These are phyloP conservation scores for Lateolabrax maculatus DNA, from an alignment of 2,797 vertebrate genomes.

Conservation along the genomic window DNA sequence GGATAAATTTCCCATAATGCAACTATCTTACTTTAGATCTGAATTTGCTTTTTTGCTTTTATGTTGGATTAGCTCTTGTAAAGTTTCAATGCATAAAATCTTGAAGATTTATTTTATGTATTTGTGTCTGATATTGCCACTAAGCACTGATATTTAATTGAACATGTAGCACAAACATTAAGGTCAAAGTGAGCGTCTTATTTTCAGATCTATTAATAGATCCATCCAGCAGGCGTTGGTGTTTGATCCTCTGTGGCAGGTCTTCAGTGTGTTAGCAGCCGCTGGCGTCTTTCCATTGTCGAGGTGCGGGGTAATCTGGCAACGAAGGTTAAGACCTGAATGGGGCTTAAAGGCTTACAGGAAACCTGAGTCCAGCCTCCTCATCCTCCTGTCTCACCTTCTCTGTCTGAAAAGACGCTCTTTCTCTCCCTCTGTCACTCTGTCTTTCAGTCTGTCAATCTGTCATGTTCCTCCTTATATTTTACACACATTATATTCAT, in stretches of 20 bases:
- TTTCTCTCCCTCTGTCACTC: not conserved
- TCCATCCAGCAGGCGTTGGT: not conserved
- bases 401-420: slow-evolving; percentile 42
- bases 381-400: slow-evolving; percentile 54
- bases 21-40: not conserved
- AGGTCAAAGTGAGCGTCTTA: slow-evolving; percentile 11
- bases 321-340: slow-evolving; percentile 68
- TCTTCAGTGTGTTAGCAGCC: slow-evolving; percentile 30
- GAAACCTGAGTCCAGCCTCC: slow-evolving; percentile 68
- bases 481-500: not conserved
- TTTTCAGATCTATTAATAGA: slow-evolving; percentile 10
- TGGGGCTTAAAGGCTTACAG: slow-evolving; percentile 70
- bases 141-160: not conserved
- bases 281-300: slow-evolving; percentile 45
- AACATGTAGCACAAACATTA: not conserved
- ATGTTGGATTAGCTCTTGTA: not conserved
- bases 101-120: not conserved
- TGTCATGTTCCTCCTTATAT: slow-evolving; percentile 12
- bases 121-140: not conserved
- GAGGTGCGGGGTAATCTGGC: slow-evolving; percentile 49
- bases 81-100: not conserved
- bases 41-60: not conserved
- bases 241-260: slow-evolving; percentile 50
- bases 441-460: not conserved
- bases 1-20: slow-evolving; percentile 3